Base-by-base conservation (phyloP, 2,888 invertebrate species). In the Troides helena region DNA sequence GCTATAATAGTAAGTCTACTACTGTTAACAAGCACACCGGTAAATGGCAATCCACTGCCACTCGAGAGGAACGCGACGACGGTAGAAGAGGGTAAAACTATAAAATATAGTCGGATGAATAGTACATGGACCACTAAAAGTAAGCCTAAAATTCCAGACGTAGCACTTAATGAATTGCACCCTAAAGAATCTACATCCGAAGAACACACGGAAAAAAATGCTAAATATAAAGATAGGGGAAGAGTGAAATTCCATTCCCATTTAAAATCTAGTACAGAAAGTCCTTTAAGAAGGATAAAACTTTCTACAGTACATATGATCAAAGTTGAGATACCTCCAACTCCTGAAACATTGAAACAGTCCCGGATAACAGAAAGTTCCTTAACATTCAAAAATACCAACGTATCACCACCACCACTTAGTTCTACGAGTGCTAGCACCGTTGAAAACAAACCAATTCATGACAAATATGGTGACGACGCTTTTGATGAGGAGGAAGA, bases 151-250 rank as follows among this genome's bases (percentile, higher is more conserved):
- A 80, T 80, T 39, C 85, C 84, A 36, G 90, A 92, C 72, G 77
- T 84, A 73, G 87, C 90, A 56, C 79, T 90, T 10, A 92, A 92
- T 68, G 92, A 92, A 79, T 77, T 92, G 56, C 86, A 84, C 67
- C 85, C 86, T 64, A 90, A 91, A 79, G 90, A 88, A 65, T 80
- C 86, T 5, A 84, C 82, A 2, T 88, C 89, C 18, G 91, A 91
- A 77, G 92, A 92, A 77, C 83, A 88, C 69, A 83, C 88, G 58
- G 91, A 91, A 53, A 90, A 90, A 79, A 91, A 92, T 79, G 88
- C 87, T n/a, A 92, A 91, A 83, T 89, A 90, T 73, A 92, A 91
- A 80, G 85, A 88, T 68, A 85, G 92, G 74, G 92, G 92, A 86
- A 90, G 88, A 77, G 83, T 90, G 0, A 81, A 84, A 73, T 92